Percentiles rank a stretch among this genome's conserved stretches.
Evolutionary conservation across 2,113 vertebrate species (phyloP).

Genomic region (Pelobates fuscus): DNA sequence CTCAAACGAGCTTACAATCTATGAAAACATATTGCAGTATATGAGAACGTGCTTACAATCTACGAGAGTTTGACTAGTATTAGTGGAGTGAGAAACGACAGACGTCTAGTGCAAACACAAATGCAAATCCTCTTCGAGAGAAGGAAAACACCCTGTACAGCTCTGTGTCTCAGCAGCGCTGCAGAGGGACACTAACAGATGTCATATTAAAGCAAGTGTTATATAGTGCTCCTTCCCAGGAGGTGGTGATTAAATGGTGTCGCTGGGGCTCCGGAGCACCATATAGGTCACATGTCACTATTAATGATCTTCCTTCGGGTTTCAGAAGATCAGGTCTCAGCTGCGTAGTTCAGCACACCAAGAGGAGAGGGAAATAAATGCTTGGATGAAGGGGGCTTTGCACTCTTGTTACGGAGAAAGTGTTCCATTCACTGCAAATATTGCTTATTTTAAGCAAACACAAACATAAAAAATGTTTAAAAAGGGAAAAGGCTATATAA

Average conservation of each 20-base stretch:
- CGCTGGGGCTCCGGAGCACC: conserved; percentile 23
- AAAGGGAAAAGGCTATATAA: too few relatives aligned
- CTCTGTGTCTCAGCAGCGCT: conserved; percentile 2
- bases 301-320: conserved; percentile 32
- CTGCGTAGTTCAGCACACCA: background rate
- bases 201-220: conserved; percentile 39
- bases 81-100: background rate
- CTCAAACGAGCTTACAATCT: too few relatives aligned
- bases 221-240: conserved; percentile 8
- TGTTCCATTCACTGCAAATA: too few relatives aligned
- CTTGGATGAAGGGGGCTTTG: background rate
- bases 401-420: background rate
- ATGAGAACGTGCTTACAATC: too few relatives aligned
- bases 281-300: conserved; percentile 40
- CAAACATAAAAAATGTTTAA: too few relatives aligned
- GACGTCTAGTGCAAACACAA: background rate
- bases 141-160: conserved; percentile 4
- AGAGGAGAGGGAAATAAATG: background rate
- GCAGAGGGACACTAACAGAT: conserved; percentile 17
- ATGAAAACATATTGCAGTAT: too few relatives aligned
- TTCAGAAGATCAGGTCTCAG: background rate
- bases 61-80: too few relatives aligned
- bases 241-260: conserved; percentile 40
- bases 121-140: conserved; percentile 2
- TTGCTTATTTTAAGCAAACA: too few relatives aligned